Base-by-base conservation (phyloP, 2,113 vertebrate genomes). In the Rhinopomastus cyanomelas region DNA sequence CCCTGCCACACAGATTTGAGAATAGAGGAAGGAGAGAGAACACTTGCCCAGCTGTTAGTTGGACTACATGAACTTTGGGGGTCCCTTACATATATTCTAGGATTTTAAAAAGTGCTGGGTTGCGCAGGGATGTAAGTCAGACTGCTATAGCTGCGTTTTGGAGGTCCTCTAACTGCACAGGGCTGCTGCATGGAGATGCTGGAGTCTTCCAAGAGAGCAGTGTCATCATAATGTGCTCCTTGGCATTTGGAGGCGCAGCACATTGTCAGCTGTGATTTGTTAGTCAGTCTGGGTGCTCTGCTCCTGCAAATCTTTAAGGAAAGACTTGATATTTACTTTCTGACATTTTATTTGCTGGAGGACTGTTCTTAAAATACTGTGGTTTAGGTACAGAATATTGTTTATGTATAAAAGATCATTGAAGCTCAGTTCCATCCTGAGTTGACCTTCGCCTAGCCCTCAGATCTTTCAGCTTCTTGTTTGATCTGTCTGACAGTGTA, bases 291-390 rank as follows among this genome's bases (percentile, higher is more conserved):
- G 73, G 52, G n/a, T 37, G 82, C 77, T 27, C 22, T 78, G 37
- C 7, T 39, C 42, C 57, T 42, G 89, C 74, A 80, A 37, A 84
- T 61, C 74, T 82, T 68, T 81, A 78, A 69, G 67, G 30, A 79
- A 91, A 72, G 13, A 32, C 42, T 29, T 78, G 61, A 20, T 71
- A 74, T 90, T 95, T 92, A 64, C 19, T 53, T 44, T n/a, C 42
- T 87, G 89, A 67, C 65, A 78, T 80, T 77, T 85, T 60, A 42
- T 78, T 86, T 71, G 49, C 81, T 67, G 20, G 39, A 84, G 26
- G 29, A 69, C 59, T 67, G 19, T 81, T 88, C 86, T 92, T 89
- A 85, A 94, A 92, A 75, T 69, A 52, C 19, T 80, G 67, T 39
- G 67, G 83, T 55, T 95, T 91, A 61, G 64, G 65, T 49, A 34